Percentiles rank a stretch among this genome's conserved stretches.
phyloP scores from a whole-genome alignment of 2,888 invertebrate genomes.

The Alitta virens region DNA sequence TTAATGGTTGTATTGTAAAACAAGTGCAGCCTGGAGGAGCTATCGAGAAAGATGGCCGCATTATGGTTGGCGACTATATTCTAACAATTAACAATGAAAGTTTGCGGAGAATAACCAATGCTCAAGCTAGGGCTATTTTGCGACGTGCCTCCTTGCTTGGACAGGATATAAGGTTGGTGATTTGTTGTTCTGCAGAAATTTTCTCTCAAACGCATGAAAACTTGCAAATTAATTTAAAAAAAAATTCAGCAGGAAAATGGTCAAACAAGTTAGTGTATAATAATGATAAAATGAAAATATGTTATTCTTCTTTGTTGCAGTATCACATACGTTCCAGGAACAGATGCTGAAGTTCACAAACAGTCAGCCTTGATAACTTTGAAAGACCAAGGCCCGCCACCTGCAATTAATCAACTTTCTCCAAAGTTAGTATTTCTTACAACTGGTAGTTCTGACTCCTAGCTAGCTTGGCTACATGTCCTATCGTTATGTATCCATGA shows the following conservation, averaged over 20 bases:
- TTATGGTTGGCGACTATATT: constrained; percentile 64
- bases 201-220: no score
- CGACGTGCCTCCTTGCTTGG: constrained; percentile 63
- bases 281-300: no score
- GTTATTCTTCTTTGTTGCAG: constrained; percentile 50
- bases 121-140: constrained; percentile 64
- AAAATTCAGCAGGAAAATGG: no score
- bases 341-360: constrained; percentile 61
- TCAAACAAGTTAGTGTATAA: no score
- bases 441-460: no score
- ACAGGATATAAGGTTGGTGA: constrained; percentile 62
- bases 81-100: constrained; percentile 64
- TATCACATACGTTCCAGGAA: constrained; percentile 62
- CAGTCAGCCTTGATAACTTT: constrained; percentile 47
- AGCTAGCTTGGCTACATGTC: no score
- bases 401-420: constrained; percentile 35
- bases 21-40: constrained; percentile 61
- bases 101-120: constrained; percentile 62
- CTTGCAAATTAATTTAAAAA: no score
- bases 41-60: constrained; percentile 62
- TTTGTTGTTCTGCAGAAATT: no score
- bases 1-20: constrained; percentile 63
- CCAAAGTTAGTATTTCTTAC: constrained; percentile 43
- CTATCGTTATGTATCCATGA: no score
- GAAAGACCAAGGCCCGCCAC: constrained; percentile 34